These are phyloP conservation scores for Zygaena filipendulae DNA, from an alignment of 2,888 invertebrate species.

Conservation along the genomic window DNA sequence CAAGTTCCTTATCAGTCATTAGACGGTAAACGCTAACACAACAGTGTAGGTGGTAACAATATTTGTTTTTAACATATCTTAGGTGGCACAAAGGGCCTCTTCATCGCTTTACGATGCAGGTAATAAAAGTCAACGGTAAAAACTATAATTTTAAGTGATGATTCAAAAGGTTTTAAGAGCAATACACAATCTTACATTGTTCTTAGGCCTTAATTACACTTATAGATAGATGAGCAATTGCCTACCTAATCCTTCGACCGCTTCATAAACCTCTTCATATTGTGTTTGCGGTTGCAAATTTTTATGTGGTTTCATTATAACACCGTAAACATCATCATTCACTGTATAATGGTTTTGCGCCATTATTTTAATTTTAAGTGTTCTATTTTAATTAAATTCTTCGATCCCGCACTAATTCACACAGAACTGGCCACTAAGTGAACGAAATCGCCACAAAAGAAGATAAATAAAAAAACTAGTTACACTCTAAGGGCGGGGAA, in stretches of 20 bases:
- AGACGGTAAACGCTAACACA: constrained; percentile 8
- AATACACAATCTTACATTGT: too few species aligned
- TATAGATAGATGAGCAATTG: too few species aligned
- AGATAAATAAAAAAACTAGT: constrained; percentile 26
- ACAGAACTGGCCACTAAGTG: constrained; percentile 32
- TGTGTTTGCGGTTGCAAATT: constrained; percentile 34
- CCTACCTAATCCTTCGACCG: constrained; percentile 52
- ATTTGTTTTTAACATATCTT: background rate
- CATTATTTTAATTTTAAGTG: constrained; percentile 26
- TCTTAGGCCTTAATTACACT: too few species aligned
- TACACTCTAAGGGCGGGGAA: constrained; percentile 39
- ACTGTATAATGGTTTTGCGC: constrained; percentile 46
- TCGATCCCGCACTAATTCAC: constrained; percentile 23
- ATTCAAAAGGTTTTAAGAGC: too few species aligned
- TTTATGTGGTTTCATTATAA: constrained; percentile 42
- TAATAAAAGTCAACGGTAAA: constrained; percentile 1
- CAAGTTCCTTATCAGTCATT: constrained; percentile 21
- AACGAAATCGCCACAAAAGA: constrained; percentile 28
- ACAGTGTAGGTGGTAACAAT: constrained; percentile 13
- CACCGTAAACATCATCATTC: constrained; percentile 58
- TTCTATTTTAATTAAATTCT: constrained; percentile 7
- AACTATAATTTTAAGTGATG: too few species aligned
- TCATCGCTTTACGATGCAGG: constrained; percentile 6
- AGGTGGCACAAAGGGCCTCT: constrained; percentile 13
- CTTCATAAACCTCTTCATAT: constrained; percentile 52